Conservation (phyloP, 2,797 vertebrate species). For the Holocentrus rufus region DNA sequence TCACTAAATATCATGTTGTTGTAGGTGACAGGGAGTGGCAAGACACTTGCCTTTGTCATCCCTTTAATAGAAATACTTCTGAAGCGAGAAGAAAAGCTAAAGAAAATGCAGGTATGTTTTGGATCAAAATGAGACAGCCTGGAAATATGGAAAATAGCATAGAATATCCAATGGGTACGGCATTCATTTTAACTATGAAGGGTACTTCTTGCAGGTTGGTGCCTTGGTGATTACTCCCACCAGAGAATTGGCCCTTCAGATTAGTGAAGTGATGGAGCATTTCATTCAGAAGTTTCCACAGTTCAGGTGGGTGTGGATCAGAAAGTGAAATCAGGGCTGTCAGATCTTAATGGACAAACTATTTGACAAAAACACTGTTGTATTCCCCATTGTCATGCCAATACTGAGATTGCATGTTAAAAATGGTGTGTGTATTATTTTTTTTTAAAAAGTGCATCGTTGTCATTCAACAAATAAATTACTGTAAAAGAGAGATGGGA, state of each 20-base stretch:
- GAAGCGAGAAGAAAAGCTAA: slow-evolving; percentile 90
- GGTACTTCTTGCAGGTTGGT: slow-evolving; percentile 84
- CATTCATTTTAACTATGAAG: no score
- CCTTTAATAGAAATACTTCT: slow-evolving; percentile 93
- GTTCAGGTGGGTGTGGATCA: slow-evolving; percentile 85
- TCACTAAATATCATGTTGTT: not conserved
- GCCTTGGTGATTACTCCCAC: slow-evolving; percentile 95
- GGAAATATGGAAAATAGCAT: not conserved
- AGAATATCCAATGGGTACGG: not conserved
- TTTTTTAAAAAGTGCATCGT: not conserved
- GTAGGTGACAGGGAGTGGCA: slow-evolving; percentile 96
- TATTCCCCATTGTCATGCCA: not conserved
- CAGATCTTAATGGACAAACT: no score
- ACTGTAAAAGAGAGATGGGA: no score
- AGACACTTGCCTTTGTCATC: slow-evolving; percentile 96
- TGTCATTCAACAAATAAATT: no score
- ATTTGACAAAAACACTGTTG: no score
- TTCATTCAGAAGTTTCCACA: slow-evolving; percentile 89
- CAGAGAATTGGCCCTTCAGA: slow-evolving; percentile 92
- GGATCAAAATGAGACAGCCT: no score
- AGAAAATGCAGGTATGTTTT: slow-evolving; percentile 89
- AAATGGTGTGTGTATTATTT: not conserved
- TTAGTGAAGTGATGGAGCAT: slow-evolving; percentile 88
- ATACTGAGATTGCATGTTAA: not conserved
- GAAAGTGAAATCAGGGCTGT: not conserved